Evolutionary conservation across 1,140 invertebrate genomes (phyloP), one percentile per base, ranked within the genome.

Genomic region (Atopsyche davidsoni): DNA sequence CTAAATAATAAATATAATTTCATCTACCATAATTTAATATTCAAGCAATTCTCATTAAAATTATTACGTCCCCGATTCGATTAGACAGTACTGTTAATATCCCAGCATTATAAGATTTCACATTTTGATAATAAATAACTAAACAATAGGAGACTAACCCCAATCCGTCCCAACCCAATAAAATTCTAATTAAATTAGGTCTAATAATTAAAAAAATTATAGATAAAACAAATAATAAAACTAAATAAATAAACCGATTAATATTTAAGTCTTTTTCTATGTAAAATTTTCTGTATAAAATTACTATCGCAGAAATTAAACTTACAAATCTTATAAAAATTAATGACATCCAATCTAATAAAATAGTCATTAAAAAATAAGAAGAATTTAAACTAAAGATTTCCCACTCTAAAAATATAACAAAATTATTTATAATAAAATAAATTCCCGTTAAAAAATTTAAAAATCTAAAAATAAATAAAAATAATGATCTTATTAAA

Each of bases 191-290:
- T 66, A 82, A 67, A 78, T 80, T 81, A 55, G 76, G 75, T 9
- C 76, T 77, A 65, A 82, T 68, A 80, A 83, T 79, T 73, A 83
- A 71, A 60, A 82, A 67, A 59, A 81, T 65, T 73, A 84, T 82
- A 11, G 77, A 81, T 34, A 78, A 59, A 60, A 82, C 69, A 79
- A 83, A 83, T 67, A 81, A 65, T 60, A 77, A 64, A 51, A 82
- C 71, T 65, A 81, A 70, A 64, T 65, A 64, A 67, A 74, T 72
- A 72, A 75, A 82, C 11, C 75, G 75, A 64, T 72, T 69, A 48
- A 71, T 61, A 72, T 63, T 65, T 62, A 61, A 60, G 69, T 75
- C 77, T 17, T 38, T 55, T 19, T 1, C 16, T 73, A 80, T 82
- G 75, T 82, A 82, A 43, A 69, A 62, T 51, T 67, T 66, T 62